A percentile compares a stretch with the other conserved stretches of the same genome.
Conservation (phyloP, 2,888 invertebrate species). For the Caenorhabditis imperialis region DNA sequence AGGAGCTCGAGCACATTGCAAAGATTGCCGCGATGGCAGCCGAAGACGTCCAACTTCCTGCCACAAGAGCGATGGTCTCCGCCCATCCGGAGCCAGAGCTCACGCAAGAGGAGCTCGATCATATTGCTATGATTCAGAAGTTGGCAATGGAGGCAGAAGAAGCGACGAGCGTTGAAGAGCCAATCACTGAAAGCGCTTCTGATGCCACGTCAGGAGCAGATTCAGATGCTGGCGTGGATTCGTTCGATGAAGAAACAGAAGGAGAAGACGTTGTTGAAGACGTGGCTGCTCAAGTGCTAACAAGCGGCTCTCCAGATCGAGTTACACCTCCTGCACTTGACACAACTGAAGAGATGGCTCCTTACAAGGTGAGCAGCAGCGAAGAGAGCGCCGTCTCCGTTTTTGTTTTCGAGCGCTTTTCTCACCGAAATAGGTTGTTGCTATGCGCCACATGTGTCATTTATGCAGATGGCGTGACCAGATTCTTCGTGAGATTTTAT, state of each 20-base stretch:
- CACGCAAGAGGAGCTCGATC: slow-evolving; percentile 70
- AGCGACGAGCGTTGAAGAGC: slow-evolving; percentile 16
- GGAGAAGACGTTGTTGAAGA: neutral
- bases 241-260: slow-evolving; percentile 12
- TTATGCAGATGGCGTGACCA: slow-evolving; percentile 49
- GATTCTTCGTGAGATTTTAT: slow-evolving; percentile 17
- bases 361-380: slow-evolving; percentile 37
- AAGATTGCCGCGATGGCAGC: slow-evolving; percentile 57
- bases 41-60: slow-evolving; percentile 10
- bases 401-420: slow-evolving; percentile 16
- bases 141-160: slow-evolving; percentile 51
- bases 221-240: slow-evolving; percentile 11
- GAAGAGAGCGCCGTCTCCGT: neutral
- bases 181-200: slow-evolving; percentile 28
- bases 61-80: slow-evolving; percentile 11
- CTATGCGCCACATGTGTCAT: slow-evolving; percentile 22
- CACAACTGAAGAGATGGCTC: slow-evolving; percentile 45
- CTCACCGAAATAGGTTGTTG: slow-evolving; percentile 31
- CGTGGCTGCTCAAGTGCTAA: slow-evolving; percentile 42
- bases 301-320: slow-evolving; percentile 44
- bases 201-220: slow-evolving; percentile 43
- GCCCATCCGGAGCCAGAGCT: slow-evolving; percentile 33
- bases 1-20: slow-evolving; percentile 61
- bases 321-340: slow-evolving; percentile 52
- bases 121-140: slow-evolving; percentile 66